Percentiles rank a stretch among this genome's conserved stretches.
These are phyloP conservation scores for Monopterus albus DNA, from an alignment of 2,113 vertebrate genomes.

Conservation along the genomic window DNA sequence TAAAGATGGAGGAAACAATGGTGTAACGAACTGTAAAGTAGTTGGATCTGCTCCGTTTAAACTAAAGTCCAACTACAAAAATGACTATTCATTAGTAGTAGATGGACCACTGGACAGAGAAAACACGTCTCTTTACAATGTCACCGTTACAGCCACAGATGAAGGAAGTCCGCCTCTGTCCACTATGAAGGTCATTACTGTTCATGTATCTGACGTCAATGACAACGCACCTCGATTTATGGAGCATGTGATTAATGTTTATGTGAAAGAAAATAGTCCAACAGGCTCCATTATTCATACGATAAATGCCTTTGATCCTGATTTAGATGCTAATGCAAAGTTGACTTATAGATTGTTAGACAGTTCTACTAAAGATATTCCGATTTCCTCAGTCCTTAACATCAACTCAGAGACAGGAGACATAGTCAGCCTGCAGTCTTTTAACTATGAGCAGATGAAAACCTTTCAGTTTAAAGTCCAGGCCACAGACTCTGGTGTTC, in stretches of 20 bases:
- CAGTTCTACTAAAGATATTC: constrained; percentile 48
- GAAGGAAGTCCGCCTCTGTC: constrained; percentile 83
- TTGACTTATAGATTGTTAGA: constrained; percentile 79
- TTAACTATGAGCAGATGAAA: constrained; percentile 60
- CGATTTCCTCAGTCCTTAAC: constrained; percentile 79
- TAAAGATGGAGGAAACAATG: constrained; percentile 76
- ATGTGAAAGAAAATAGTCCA: constrained; percentile 86
- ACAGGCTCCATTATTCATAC: constrained; percentile 74
- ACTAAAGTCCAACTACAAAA: constrained; percentile 82
- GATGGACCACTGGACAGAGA: constrained; percentile 85
- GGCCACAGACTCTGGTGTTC: constrained; percentile 63
- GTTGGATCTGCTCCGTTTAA: constrained; percentile 52
- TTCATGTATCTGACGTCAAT: constrained; percentile 88
- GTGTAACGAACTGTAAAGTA: constrained; percentile 30
- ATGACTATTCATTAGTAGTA: constrained; percentile 86
- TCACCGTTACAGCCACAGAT: constrained; percentile 82
- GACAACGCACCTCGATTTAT: constrained; percentile 87
- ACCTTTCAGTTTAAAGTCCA: constrained; percentile 56
- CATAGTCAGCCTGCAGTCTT: constrained; percentile 54
- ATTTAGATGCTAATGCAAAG: constrained; percentile 85
- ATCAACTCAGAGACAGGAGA: constrained; percentile 63
- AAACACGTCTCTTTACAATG: constrained; percentile 80
- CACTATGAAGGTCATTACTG: constrained; percentile 65
- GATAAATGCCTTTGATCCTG: constrained; percentile 83
- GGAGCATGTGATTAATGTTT: constrained; percentile 71